Percentiles rank a stretch among this genome's conserved stretches.
phyloP scores from a whole-genome alignment of 2,888 invertebrate species.

The Amphipyra berbera region DNA sequence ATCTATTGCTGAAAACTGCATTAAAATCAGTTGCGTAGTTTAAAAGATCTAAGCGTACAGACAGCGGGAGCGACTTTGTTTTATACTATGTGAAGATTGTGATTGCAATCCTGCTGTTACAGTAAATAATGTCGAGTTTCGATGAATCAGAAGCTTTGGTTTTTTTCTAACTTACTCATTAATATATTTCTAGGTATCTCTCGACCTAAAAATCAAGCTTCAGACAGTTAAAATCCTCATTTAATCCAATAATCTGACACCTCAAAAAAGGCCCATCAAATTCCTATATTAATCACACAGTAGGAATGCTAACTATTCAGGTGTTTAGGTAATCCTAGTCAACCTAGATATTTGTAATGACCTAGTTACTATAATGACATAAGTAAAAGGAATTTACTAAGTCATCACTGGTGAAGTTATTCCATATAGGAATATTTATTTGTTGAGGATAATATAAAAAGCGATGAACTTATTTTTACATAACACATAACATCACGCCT shows the following conservation, averaged over 20 bases:
- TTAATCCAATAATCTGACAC: conserved; percentile 11
- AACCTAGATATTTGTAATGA: conserved; percentile 35
- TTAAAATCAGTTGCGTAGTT: too few relatives aligned
- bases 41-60: too few relatives aligned
- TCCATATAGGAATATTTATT: neutral
- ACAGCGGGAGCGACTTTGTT: too few relatives aligned
- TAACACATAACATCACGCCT: too few relatives aligned
- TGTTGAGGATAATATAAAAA: too few relatives aligned
- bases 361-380: conserved; percentile 10
- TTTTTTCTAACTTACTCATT: too few relatives aligned
- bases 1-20: too few relatives aligned
- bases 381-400: conserved; percentile 15
- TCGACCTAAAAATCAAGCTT: conserved; percentile 19
- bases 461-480: too few relatives aligned
- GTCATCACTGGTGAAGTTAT: neutral
- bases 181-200: neutral
- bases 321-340: conserved; percentile 23
- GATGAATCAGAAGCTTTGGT: too few relatives aligned
- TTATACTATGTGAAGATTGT: too few relatives aligned
- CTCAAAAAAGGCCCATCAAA: neutral
- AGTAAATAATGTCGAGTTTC: too few relatives aligned
- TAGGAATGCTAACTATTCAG: conserved; percentile 27
- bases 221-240: conserved; percentile 4
- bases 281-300: conserved; percentile 5
- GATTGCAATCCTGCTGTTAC: too few relatives aligned